Evolutionary conservation across 2,797 vertebrate genomes (phyloP).

Genomic region (Myripristis jacobus): DNA sequence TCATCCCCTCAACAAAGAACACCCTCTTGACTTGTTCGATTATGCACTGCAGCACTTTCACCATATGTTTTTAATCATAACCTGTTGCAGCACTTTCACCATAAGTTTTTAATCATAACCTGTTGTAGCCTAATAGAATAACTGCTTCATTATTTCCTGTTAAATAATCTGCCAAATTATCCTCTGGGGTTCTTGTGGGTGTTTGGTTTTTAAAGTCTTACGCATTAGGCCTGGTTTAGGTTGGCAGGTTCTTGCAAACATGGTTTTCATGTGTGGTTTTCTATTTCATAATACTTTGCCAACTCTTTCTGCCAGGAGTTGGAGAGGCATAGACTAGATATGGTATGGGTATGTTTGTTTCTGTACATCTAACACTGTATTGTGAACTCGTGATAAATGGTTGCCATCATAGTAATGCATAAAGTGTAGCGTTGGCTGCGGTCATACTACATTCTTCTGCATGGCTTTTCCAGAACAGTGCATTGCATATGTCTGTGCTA

Average conservation of each 20-base stretch:
- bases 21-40: no score
- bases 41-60: no score
- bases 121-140: conserved; percentile 27
- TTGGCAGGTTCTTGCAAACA: conserved; percentile 75
- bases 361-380: conserved; percentile 95
- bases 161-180: conserved; percentile 35
- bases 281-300: conserved; percentile 94
- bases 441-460: conserved; percentile 91
- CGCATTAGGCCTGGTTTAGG: conserved; percentile 61
- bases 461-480: conserved; percentile 93
- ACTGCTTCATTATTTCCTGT: conserved; percentile 37
- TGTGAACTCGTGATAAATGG: conserved; percentile 93
- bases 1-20: no score
- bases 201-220: conserved; percentile 77
- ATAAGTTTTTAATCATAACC: background rate
- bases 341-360: conserved; percentile 99
- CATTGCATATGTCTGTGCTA: conserved; percentile 89
- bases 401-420: conserved; percentile 91
- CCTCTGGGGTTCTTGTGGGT: conserved; percentile 63
- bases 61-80: background rate
- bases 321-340: conserved; percentile 99
- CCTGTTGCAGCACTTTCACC: background rate
- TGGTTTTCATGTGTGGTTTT: conserved; percentile 83
- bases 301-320: conserved; percentile 99
- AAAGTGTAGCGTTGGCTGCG: conserved; percentile 91